Evolutionary conservation across 2,797 vertebrate species (phyloP).

Genomic region (Euphonia xanthogaster): DNA sequence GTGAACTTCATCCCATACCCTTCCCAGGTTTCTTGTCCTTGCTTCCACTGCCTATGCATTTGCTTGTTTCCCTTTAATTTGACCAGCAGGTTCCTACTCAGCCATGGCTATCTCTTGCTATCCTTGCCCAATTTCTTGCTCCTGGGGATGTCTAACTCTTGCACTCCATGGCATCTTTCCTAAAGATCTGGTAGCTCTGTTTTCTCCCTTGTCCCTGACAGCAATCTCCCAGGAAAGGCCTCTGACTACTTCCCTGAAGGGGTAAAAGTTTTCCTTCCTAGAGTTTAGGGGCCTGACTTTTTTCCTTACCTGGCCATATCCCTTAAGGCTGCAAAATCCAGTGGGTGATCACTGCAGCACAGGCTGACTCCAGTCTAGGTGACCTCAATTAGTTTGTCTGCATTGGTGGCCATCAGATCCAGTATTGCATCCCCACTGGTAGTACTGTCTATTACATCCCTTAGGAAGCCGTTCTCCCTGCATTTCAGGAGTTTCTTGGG

Average conservation of each 20-base stretch:
- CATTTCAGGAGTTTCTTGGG: neutral
- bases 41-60: neutral
- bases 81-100: neutral
- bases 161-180: neutral
- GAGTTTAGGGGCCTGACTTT: neutral
- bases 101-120: neutral
- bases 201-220: neutral
- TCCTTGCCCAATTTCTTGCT: neutral
- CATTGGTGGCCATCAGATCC: neutral
- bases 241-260: neutral
- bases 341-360: neutral
- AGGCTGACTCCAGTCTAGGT: neutral
- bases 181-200: neutral
- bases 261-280: neutral
- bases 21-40: neutral
- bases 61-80: neutral
- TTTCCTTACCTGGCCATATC: neutral
- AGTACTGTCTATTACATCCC: neutral
- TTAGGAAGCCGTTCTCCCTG: neutral
- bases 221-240: neutral
- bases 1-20: neutral
- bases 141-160: neutral
- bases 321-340: neutral
- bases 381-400: neutral
- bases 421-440: neutral